Evolutionary conservation across 2,797 vertebrate genomes (phyloP).

Genomic region (Carcharodon carcharias): DNA sequence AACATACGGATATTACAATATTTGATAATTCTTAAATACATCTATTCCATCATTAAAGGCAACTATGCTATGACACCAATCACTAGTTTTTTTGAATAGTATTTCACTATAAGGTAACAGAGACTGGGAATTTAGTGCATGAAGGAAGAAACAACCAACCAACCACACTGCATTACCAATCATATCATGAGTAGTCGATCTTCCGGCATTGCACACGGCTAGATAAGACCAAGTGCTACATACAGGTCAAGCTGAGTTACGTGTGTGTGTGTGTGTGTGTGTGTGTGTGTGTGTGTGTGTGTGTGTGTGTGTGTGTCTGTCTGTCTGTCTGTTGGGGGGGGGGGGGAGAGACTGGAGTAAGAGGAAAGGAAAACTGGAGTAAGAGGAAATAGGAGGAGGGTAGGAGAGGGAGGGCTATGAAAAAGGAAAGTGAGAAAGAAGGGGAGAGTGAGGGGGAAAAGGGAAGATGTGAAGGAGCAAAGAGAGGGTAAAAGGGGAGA

Average conservation of each 20-base stretch:
- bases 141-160: neutral
- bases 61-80: neutral
- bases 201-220: neutral
- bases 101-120: neutral
- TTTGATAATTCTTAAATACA: neutral
- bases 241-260: neutral
- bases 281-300: too few species aligned
- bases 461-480: neutral
- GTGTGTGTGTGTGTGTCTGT: too few species aligned
- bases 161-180: neutral
- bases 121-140: neutral
- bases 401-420: neutral
- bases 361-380: neutral
- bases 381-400: neutral
- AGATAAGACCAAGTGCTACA: neutral
- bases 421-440: neutral
- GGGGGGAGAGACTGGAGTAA: too few species aligned
- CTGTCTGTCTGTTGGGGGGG: too few species aligned
- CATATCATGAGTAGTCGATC: neutral
- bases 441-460: neutral
- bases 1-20: neutral
- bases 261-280: too few species aligned
- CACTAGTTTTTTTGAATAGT: neutral
- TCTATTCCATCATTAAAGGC: neutral
- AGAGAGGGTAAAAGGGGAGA: neutral